Conservation (phyloP, 2,113 vertebrate genomes). For the Alaudala cheleensis region DNA sequence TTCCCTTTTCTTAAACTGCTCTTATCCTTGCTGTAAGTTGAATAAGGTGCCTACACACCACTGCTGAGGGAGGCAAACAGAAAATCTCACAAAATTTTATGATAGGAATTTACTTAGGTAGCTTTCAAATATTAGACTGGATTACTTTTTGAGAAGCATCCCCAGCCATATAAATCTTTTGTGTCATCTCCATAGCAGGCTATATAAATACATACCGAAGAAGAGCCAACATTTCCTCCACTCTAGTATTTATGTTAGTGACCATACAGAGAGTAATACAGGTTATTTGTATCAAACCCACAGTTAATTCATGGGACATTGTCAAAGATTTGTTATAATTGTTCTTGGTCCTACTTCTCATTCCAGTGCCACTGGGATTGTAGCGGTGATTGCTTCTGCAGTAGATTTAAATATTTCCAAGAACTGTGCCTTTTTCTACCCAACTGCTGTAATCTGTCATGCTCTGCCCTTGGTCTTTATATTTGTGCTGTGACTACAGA, state of each 20-base stretch:
- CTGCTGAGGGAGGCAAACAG: not conserved
- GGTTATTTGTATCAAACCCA: not conserved
- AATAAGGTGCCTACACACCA: not conserved
- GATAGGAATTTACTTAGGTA: not conserved
- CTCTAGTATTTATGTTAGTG: not conserved
- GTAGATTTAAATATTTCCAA: conserved; percentile 1
- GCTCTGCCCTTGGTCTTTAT: conserved; percentile 8
- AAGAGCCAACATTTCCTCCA: not conserved
- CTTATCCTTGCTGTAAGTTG: not conserved
- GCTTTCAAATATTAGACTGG: not conserved
- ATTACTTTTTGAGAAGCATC: not conserved
- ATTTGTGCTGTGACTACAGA: conserved; percentile 19
- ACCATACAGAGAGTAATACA: not conserved
- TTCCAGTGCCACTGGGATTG: not conserved
- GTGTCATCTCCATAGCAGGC: not conserved
- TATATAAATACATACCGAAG: not conserved
- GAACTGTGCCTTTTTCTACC: not conserved
- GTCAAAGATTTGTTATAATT: not conserved
- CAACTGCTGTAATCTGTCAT: conserved; percentile 19
- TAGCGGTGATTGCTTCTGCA: not conserved
- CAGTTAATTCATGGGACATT: not conserved
- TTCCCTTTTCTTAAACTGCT: not conserved
- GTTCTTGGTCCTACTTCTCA: not conserved
- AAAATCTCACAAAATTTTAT: not conserved
- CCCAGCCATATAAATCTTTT: not conserved